phyloP scores from a whole-genome alignment of 2,113 vertebrate species.

The Ascaphus truei region DNA sequence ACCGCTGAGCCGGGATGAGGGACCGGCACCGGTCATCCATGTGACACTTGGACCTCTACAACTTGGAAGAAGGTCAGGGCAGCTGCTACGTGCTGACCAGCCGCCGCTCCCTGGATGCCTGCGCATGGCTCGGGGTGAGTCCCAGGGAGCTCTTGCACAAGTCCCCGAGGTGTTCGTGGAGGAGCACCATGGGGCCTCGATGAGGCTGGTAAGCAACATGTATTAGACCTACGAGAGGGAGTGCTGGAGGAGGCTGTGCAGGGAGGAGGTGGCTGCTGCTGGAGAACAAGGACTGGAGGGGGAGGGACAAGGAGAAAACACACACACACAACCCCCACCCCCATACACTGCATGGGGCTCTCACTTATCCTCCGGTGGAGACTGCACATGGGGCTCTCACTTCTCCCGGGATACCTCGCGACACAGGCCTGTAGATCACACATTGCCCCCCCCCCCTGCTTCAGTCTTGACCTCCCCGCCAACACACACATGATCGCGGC shows the following conservation, averaged over 20 bases:
- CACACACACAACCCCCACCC: no score
- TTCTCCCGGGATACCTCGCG: no score
- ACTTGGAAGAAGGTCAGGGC: slow-evolving; percentile 40
- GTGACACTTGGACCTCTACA: slow-evolving; percentile 47
- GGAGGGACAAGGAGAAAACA: background rate
- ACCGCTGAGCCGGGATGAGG: slow-evolving; percentile 30
- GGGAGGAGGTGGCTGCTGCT: slow-evolving; percentile 46
- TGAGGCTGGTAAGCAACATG: slow-evolving; percentile 35
- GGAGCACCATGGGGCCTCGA: slow-evolving; percentile 9
- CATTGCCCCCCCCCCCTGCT: no score
- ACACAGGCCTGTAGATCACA: no score
- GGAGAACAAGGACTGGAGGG: background rate
- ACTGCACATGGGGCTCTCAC: no score
- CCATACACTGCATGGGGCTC: no score
- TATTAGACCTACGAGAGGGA: slow-evolving; percentile 55
- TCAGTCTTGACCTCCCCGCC: no score
- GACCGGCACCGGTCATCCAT: slow-evolving; percentile 25
- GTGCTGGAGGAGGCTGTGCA: slow-evolving; percentile 43
- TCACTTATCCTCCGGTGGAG: no score
- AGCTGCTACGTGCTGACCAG: slow-evolving; percentile 53
- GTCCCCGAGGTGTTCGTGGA: background rate
- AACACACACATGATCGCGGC: no score
- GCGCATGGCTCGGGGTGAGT: slow-evolving; percentile 52
- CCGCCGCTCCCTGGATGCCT: slow-evolving; percentile 54
- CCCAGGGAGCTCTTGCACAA: slow-evolving; percentile 59